phyloP scores from a whole-genome alignment of 2,113 vertebrate species.

The Tragelaphus scriptus region DNA sequence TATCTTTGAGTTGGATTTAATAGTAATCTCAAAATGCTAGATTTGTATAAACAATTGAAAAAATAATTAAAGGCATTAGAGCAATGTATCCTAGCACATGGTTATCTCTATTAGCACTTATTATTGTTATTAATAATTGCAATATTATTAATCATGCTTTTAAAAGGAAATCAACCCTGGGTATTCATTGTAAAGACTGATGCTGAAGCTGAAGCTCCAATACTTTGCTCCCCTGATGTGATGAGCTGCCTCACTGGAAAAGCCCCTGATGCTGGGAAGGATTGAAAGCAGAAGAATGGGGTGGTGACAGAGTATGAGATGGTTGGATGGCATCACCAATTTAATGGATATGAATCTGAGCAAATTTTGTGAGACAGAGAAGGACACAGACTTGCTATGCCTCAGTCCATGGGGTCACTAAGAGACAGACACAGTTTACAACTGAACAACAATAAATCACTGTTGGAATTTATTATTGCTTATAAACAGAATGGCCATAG shows the following conservation, averaged over 20 bases:
- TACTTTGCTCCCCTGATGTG: not conserved
- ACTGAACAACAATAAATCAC: not conserved
- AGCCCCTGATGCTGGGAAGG: not conserved
- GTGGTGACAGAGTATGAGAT: rapidly evolving
- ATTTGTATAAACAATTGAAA: not conserved
- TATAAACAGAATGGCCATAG: not conserved
- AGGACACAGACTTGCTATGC: not conserved
- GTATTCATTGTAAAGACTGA: not conserved
- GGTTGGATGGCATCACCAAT: not conserved
- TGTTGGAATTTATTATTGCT: not conserved
- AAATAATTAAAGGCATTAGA: not conserved
- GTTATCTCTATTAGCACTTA: not conserved
- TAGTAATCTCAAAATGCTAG: not conserved
- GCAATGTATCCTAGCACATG: not conserved
- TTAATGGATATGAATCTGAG: not conserved
- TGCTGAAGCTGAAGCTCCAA: not conserved
- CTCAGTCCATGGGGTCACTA: not conserved
- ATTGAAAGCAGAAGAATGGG: not conserved
- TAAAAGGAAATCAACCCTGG: not conserved
- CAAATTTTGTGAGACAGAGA: not conserved
- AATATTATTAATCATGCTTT: not conserved
- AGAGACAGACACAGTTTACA: not conserved
- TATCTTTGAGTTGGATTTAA: not conserved
- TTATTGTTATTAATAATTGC: not conserved
- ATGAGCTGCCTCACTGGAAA: not conserved